Conservation (phyloP, 2,113 vertebrate species). For the Bos indicus region DNA sequence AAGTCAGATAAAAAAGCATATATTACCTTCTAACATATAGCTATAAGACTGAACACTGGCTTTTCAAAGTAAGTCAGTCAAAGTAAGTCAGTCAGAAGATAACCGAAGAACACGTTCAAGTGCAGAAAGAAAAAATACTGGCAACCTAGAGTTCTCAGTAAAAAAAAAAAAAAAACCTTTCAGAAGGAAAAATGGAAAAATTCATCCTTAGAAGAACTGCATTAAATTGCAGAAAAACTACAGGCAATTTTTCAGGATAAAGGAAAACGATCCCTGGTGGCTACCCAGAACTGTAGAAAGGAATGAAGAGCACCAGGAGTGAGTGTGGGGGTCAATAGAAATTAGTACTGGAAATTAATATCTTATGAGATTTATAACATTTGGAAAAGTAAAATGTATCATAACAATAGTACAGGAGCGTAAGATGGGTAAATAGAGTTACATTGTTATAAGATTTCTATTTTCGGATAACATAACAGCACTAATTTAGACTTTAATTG, state of each 20-base stretch:
- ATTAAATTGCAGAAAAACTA: not conserved
- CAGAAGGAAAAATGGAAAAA: not conserved
- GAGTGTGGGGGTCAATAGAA: not conserved
- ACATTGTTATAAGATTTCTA: not conserved
- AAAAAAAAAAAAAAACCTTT: not conserved
- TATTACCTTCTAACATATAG: not conserved
- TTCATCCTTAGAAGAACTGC: not conserved
- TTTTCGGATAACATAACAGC: not conserved
- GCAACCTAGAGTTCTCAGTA: not conserved
- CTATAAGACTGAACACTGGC: not conserved
- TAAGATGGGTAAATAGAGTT: not conserved
- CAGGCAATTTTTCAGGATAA: not conserved
- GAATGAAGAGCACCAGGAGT: not conserved
- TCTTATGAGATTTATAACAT: not conserved
- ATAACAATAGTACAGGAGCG: not conserved
- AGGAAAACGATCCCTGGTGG: not conserved
- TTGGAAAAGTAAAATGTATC: not conserved
- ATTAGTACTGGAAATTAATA: not conserved
- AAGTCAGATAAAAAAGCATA: not conserved
- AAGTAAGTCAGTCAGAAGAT: not conserved
- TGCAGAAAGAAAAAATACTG: not conserved
- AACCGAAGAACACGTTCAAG: not conserved
- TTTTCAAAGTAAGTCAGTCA: not conserved
- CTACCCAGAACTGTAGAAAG: not conserved
- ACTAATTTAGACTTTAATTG: not conserved